Base-by-base conservation (phyloP, 2,797 vertebrate species). In the Acropternis orthonyx region DNA sequence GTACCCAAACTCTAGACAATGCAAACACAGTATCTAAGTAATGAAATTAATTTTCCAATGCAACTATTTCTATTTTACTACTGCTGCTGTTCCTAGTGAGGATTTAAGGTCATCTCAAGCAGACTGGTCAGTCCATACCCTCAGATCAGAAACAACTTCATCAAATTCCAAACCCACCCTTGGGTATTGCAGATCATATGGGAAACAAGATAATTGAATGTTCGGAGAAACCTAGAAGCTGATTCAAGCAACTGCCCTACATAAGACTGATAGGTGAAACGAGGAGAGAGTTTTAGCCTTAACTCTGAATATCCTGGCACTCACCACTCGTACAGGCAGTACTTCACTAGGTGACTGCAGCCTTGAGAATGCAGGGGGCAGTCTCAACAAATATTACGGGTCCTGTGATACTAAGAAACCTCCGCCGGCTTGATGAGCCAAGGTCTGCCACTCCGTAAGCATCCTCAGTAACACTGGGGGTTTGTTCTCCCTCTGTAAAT, bases 161-260 rank as follows among this genome's bases (percentile, higher is more conserved):
- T 97, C 95, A 93, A 61, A 93, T 93, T 81, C 73, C 52, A 89
- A 91, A 88, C 56, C 48, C 63, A 94, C 95, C 75, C 87, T 84
- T 92, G 94, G 52, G 94, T 95, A 94, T 96, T 90, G 34, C 52
- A 84, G 82, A 85, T 81, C 93, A 92, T 94, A 52, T 61, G 94
- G 92, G 96, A 95, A 96, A 95, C 55, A 90, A 97, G 94, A 94
- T 97, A 96, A 96, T 96, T 95, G 91, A 96, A 96, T 90, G 79
- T 91, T 94, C 87, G 49, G 69, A 94, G 91, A 96, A 94, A 82
- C 85, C 76, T 92, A 83, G 79, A 88, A 96, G 92, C 94, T 92
- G 92, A 93, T 96, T 89, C 73, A 76, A 88, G 59, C 41, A 84
- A 63, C 85, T 96, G 95, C 82, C 95, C 94, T 96, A 96, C 87